Conservation (phyloP, 2,797 vertebrate species). For the Scleropages formosus region DNA sequence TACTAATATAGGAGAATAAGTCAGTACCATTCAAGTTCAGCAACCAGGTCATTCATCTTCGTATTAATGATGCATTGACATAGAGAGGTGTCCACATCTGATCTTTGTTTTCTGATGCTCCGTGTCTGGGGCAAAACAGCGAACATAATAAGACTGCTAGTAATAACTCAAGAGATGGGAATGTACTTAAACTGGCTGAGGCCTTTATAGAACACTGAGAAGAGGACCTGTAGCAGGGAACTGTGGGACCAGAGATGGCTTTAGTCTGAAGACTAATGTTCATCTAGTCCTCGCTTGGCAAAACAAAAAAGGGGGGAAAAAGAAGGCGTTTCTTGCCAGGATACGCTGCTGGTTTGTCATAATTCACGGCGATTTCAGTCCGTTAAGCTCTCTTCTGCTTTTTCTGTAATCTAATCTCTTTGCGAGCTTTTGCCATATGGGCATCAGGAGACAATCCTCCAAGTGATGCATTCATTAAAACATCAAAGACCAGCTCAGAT, state of each 20-base stretch:
- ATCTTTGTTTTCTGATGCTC: constrained; percentile 43
- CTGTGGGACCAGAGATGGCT: neutral
- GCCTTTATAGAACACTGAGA: neutral
- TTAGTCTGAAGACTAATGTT: neutral
- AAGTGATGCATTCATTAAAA: constrained; percentile 55
- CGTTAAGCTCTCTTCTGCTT: constrained; percentile 27
- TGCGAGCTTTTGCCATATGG: constrained; percentile 46
- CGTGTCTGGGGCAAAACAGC: constrained; percentile 44
- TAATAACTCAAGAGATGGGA: constrained; percentile 45
- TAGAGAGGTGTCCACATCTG: constrained; percentile 19
- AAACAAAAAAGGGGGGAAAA: neutral
- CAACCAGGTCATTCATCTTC: neutral
- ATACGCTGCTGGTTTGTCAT: neutral
- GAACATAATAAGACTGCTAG: constrained; percentile 50
- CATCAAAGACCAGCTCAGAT: constrained; percentile 58
- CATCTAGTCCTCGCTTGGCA: neutral
- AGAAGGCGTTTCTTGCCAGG: neutral
- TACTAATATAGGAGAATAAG: neutral
- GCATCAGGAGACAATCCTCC: neutral
- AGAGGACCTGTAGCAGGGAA: constrained; percentile 3
- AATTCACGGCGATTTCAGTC: neutral
- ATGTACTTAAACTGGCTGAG: neutral
- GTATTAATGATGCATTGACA: constrained; percentile 9
- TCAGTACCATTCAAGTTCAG: constrained; percentile 17
- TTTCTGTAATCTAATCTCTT: constrained; percentile 31